Percentiles rank a stretch among this genome's conserved stretches.
Conservation (phyloP, 1,140 invertebrate species). For the Hetaerina americana region DNA sequence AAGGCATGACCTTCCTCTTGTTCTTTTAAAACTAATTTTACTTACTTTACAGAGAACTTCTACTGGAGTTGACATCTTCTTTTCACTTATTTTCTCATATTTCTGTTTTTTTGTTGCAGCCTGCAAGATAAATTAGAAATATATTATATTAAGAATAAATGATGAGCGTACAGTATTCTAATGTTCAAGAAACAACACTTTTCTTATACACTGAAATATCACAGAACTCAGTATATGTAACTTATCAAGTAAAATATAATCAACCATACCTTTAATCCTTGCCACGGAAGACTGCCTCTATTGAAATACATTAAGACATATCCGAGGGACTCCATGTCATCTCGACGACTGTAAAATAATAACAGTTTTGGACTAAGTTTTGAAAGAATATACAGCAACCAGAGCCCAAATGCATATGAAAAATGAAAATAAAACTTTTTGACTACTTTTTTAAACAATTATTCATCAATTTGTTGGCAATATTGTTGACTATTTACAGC, state of each 20-base stretch:
- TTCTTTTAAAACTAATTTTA: too few relatives aligned
- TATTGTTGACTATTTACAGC: too few relatives aligned
- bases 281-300: constrained; percentile 84
- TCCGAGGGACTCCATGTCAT: constrained; percentile 93
- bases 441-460: too few relatives aligned
- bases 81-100: constrained; percentile 94
- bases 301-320: constrained; percentile 97
- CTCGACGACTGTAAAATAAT: constrained; percentile 51
- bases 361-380: too few relatives aligned
- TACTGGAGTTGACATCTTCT: constrained; percentile 93
- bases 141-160: too few relatives aligned
- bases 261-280: constrained; percentile 60
- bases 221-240: neutral
- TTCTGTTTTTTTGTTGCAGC: constrained; percentile 94
- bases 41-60: constrained; percentile 84
- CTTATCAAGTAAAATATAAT: neutral
- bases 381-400: too few relatives aligned
- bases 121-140: constrained; percentile 27
- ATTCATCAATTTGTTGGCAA: too few relatives aligned
- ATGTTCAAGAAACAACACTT: neutral
- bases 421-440: too few relatives aligned
- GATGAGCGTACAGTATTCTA: neutral
- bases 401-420: too few relatives aligned
- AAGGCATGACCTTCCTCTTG: too few relatives aligned
- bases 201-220: neutral